Evolutionary conservation across 1,140 invertebrate species (phyloP), one percentile per base, ranked within the genome.

Genomic region (Aricia agestis): DNA sequence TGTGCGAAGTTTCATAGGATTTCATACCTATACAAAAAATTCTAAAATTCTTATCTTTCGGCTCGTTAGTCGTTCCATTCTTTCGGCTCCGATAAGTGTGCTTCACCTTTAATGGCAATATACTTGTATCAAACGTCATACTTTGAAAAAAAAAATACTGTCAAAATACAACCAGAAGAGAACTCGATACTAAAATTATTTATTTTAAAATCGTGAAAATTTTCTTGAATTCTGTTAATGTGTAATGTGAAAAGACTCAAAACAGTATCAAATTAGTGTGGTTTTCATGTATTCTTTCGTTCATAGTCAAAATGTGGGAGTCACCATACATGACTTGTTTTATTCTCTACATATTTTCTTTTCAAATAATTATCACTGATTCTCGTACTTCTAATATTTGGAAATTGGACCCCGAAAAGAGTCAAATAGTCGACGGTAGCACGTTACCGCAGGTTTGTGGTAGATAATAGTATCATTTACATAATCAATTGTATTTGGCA

Each of bases 371-470:
- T 73, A 92, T 93, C 73, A 95, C 93, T 75, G 95, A 95, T 87
- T 95, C 95, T 42, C 92, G 94, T 73, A 95, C 95, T 57, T 95
- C 95, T 59, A 95, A 94, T 68, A 91, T 96, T 82, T 96, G 95
- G 95, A 95, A 94, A 91, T 86, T 96, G 70, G 95, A 95, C 84
- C 79, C 91, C 61, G 94, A 95, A 79, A 93, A 94, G 84, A 94
- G 93, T 45, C 94, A 94, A 92, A 95, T 96, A 73, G 92, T 95
- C 71, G 93, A 94, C 76, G 94, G 91, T 45, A 93, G 82, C 74
- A 89, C 89, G 58, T 89, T 93, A 81, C 85, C 92, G 66, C 93
- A 93, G 83, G 90, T 93, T 73, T 78, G 84, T 83, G 65, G 74
- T 67, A 71, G 74, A 72, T 19, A 18, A 59, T 63, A 13, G 31